These are phyloP conservation scores for Zelleria hepariella DNA, from an alignment of 2,888 invertebrate species.

Conservation along the genomic window DNA sequence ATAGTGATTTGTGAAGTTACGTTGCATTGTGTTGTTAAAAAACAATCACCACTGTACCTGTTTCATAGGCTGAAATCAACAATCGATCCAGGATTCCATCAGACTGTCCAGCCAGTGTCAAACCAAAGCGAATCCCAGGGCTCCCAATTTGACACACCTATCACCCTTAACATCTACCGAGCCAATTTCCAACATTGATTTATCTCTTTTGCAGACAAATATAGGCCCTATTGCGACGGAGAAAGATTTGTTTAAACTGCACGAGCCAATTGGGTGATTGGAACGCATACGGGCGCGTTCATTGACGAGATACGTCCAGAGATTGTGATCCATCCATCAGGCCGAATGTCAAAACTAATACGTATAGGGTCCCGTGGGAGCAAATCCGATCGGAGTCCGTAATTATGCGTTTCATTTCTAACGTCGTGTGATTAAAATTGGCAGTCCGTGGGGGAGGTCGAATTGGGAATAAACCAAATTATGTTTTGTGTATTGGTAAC, in stretches of 20 bases:
- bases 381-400: constrained; percentile 37
- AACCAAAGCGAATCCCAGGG: constrained; percentile 36
- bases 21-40: not conserved
- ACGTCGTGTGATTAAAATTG: constrained; percentile 68
- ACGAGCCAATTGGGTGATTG: not conserved
- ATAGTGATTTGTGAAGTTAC: no score
- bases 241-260: not conserved
- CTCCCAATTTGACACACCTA: constrained; percentile 59
- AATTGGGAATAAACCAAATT: not conserved
- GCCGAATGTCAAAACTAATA: constrained; percentile 71
- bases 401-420: constrained; percentile 63
- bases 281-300: constrained; percentile 52
- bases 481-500: not conserved
- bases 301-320: constrained; percentile 58
- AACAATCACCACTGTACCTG: not conserved
- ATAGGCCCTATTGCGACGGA: constrained; percentile 16
- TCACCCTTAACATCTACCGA: constrained; percentile 37
- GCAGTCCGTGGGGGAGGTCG: constrained; percentile 55
- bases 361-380: constrained; percentile 64
- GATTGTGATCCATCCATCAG: constrained; percentile 69
- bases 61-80: constrained; percentile 17
- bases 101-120: constrained; percentile 47
- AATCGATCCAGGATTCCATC: constrained; percentile 46
- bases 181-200: not conserved
- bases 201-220: constrained; percentile 11